Evolutionary conservation across 2,797 vertebrate genomes (phyloP).

Genomic region (Leucoraja ocellata): DNA sequence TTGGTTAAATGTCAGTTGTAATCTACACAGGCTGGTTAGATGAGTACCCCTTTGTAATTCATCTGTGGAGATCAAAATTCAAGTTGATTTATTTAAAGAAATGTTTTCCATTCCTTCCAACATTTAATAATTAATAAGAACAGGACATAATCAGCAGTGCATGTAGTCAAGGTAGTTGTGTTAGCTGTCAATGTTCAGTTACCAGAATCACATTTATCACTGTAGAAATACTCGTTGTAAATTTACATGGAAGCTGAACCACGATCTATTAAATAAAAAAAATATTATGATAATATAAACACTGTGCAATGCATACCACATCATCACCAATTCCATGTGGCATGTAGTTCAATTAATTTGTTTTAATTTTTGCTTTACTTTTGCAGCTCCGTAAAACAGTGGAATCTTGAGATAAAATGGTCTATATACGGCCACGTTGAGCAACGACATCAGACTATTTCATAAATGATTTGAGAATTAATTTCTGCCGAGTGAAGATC

Average conservation of each 20-base stretch:
- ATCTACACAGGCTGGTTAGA: conserved; percentile 28
- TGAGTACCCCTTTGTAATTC: conserved; percentile 46
- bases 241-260: conserved; percentile 42
- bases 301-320: background rate
- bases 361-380: background rate
- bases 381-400: background rate
- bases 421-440: background rate
- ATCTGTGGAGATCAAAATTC: conserved; percentile 48
- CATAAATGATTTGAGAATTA: too few relatives aligned
- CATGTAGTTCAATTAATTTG: background rate
- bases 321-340: background rate
- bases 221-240: conserved; percentile 49
- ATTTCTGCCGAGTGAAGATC: background rate
- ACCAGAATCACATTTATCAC: conserved; percentile 46
- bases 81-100: conserved; percentile 49
- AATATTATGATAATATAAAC: conserved; percentile 42
- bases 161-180: conserved; percentile 33
- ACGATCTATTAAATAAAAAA: conserved; percentile 44
- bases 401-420: background rate
- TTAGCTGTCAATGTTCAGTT: conserved; percentile 51
- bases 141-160: conserved; percentile 46
- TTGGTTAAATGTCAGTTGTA: conserved; percentile 8
- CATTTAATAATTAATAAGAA: conserved; percentile 53
- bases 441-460: background rate
- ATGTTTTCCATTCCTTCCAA: conserved; percentile 54